Percentiles rank a stretch among this genome's conserved stretches.
These are phyloP conservation scores for Abrostola tripartita DNA, from an alignment of 2,888 invertebrate genomes.

Conservation along the genomic window DNA sequence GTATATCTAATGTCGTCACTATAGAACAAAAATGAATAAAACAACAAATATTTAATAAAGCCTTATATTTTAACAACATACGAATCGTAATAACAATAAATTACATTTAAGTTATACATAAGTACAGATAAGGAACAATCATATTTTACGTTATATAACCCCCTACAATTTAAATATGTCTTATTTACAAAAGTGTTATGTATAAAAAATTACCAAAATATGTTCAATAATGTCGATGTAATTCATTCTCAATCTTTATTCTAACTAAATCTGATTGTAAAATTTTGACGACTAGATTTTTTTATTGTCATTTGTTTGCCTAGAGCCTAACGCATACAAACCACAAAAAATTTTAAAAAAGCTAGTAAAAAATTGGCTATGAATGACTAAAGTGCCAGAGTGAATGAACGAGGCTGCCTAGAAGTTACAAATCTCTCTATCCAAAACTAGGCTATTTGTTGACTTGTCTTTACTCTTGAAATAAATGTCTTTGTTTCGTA, in stretches of 20 bases:
- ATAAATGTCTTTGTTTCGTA: no score
- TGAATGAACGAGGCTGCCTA: no score
- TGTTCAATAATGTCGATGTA: constrained; percentile 51
- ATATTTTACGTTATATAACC: constrained; percentile 51
- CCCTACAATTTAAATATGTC: constrained; percentile 47
- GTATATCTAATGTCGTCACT: background rate
- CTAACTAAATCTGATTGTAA: constrained; percentile 46
- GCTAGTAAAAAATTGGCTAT: background rate
- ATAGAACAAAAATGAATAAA: constrained; percentile 46
- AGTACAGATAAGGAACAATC: constrained; percentile 81
- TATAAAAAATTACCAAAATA: constrained; percentile 47
- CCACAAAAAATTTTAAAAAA: constrained; percentile 3
- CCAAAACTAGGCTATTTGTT: no score
- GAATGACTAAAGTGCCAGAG: background rate
- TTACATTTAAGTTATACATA: constrained; percentile 74
- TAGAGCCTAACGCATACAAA: constrained; percentile 50
- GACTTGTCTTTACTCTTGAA: no score
- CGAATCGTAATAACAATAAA: constrained; percentile 81
- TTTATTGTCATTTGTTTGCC: constrained; percentile 50
- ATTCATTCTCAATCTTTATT: constrained; percentile 59
- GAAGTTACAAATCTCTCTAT: no score
- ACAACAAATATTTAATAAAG: constrained; percentile 66
- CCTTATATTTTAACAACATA: constrained; percentile 84
- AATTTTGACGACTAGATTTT: constrained; percentile 58
- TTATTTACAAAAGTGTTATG: constrained; percentile 50